phyloP scores from a whole-genome alignment of 2,888 invertebrate species.

The Hartigia nigra region DNA sequence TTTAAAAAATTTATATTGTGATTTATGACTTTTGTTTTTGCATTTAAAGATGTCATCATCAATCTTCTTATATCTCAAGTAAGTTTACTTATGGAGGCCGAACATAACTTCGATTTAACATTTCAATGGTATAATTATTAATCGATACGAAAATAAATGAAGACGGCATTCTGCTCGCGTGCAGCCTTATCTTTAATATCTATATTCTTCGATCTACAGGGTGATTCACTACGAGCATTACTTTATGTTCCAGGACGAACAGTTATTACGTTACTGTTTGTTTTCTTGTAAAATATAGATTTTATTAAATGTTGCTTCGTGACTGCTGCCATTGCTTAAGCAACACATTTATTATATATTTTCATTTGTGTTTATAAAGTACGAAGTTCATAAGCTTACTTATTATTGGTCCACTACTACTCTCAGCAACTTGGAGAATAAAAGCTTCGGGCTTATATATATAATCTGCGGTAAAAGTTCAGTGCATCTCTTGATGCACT shows the following conservation, averaged over 20 bases:
- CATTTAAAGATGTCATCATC: neutral
- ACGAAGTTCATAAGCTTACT: neutral
- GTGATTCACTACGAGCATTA: neutral
- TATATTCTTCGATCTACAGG: conserved; percentile 3
- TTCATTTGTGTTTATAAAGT: neutral
- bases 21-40: neutral
- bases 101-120: neutral
- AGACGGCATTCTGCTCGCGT: conserved; percentile 12
- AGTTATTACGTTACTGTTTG: neutral
- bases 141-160: conserved; percentile 19
- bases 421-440: neutral
- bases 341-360: neutral
- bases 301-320: neutral
- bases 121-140: conserved; percentile 17
- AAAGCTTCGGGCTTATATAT: neutral
- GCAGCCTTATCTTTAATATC: conserved; percentile 16
- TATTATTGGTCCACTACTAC: neutral
- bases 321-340: neutral
- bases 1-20: neutral
- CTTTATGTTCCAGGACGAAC: neutral
- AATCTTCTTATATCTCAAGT: neutral
- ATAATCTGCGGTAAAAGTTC: neutral
- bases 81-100: neutral
- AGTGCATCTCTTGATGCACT: conserved; percentile 67
- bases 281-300: neutral